Base-by-base conservation (phyloP, 2,113 vertebrate species). In the Pelobates fuscus region DNA sequence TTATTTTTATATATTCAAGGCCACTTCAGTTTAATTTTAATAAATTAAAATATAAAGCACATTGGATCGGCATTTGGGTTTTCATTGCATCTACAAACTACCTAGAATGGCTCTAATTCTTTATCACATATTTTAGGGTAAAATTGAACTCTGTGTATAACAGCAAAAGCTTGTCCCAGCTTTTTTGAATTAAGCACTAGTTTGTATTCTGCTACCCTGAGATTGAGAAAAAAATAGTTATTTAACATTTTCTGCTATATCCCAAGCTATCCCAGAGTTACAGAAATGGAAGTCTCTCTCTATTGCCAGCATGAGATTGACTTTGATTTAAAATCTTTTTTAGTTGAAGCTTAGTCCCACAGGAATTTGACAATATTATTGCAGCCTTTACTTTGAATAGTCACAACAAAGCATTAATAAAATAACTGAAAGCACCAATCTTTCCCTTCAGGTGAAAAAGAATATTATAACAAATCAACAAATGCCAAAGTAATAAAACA, bases 311-410 rank as follows among this genome's bases (percentile, higher is more conserved):
- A 0, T 79, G 17, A 72, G 11, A 30, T 80, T 49, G 43, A 62
- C 61, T 83, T 78, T 84, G 67, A 78, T 73, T 84, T 84, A 27
- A 65, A 64, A 0, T 1, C 12, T 24, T 46, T 65, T 84, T 81
- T 24, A 74, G 5, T 17, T 83, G 27, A 75, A 81, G 78, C 54
- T 30, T 78, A 2, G 0, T 52, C 64, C 60, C 24, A 79, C 6
- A 57, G 32, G 14, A 70, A 78, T 81, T 65, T 41, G 21, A 49
- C 23, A 59, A 2, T 18, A 7, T 77, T 78, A 61, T 2, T 66
- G 15, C 14, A 15, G 71, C 24, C 20, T 43, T 8, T 8, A 23
- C 77, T 82, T 78, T 79, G 18, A 77, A 54, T 72, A 81, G 29
- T 64, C 44, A 76, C 1, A 86, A 4, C 67, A 77, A 70, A 23